A percentile compares a stretch with the other conserved stretches of the same genome.
Evolutionary conservation across 2,797 vertebrate species (phyloP).

Genomic region (Fratercula arctica): DNA sequence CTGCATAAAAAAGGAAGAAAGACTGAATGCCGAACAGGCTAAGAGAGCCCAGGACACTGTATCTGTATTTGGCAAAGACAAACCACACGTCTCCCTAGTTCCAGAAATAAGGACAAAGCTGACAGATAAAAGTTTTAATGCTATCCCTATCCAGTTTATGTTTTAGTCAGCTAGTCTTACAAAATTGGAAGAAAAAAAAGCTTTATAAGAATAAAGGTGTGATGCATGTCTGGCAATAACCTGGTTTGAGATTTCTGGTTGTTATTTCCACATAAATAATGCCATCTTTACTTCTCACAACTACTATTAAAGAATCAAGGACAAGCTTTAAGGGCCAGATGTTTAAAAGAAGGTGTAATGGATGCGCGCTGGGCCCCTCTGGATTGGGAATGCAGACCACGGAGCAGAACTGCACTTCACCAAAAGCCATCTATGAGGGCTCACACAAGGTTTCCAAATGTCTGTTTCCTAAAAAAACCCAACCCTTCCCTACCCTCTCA

Average conservation of each 20-base stretch:
- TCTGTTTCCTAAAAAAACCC: not conserved
- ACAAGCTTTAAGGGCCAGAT: not conserved
- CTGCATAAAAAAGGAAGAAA: not conserved
- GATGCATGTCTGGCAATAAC: accelerated
- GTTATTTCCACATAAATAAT: not conserved
- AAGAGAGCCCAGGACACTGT: not conserved
- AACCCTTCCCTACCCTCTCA: no score
- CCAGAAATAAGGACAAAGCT: not conserved
- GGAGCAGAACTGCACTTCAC: not conserved
- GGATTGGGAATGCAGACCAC: not conserved
- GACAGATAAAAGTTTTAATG: not conserved
- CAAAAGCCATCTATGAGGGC: not conserved
- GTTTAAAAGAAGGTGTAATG: not conserved
- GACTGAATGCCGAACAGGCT: not conserved
- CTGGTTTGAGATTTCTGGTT: not conserved
- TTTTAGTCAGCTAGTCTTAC: not conserved
- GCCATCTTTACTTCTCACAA: not conserved
- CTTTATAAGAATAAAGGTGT: not conserved
- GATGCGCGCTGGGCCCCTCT: not conserved
- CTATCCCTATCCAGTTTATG: not conserved
- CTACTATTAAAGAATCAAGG: not conserved
- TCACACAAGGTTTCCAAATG: not conserved
- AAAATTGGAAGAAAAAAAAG: not conserved
- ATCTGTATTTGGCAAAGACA: not conserved
- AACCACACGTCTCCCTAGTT: not conserved